Evolutionary conservation across 2,113 vertebrate species (phyloP), one percentile per base, ranked within the genome.

Genomic region (Setophaga kirtlandii): DNA sequence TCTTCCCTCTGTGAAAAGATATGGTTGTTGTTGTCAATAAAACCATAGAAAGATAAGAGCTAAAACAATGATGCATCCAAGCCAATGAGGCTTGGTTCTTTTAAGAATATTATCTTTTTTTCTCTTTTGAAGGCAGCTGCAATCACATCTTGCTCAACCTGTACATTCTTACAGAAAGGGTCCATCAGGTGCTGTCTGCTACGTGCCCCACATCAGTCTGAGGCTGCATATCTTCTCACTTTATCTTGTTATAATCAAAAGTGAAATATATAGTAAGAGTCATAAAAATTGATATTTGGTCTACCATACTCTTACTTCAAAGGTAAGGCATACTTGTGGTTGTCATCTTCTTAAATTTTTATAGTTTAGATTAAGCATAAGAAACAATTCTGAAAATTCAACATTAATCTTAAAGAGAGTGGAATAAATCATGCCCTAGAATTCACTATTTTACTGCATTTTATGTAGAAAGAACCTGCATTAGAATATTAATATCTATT

Each of bases 1-100:
- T 98, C 96, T 99, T 99, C 93, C 99, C 99, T 95, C 98, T 99
- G 92, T 98, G 93, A 90, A 96, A 95, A 96, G 41, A 89, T 15
- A 95, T 22, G 31, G 69, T 60, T 27, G 10, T n/a, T 56, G 39
- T 53, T 52, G 50, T 89, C 75, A 94, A 42, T 53, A 68, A 65
- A 50, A 33, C 10, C 13, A 9, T 37, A 28, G 28, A 46, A 35
- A 71, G 14, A 65, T 33, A 17, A 64, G 13, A 80, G 17, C 4
- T 74, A 55, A 83, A 58, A 24, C 67, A 86, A 69, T 62, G 1
- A 62, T 18, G 21, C 9, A 53, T 4, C 5, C 15, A 79, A 87
- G 13, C 10, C 44, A 75, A 4, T 0, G 1, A 75, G 30, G 15
- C 18, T 77, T 59, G 28, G 3, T 16, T 74, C 17, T 52, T 39